Evolutionary conservation across 2,113 vertebrate species (phyloP).

Genomic region (Gasterosteus nipponicus): DNA sequence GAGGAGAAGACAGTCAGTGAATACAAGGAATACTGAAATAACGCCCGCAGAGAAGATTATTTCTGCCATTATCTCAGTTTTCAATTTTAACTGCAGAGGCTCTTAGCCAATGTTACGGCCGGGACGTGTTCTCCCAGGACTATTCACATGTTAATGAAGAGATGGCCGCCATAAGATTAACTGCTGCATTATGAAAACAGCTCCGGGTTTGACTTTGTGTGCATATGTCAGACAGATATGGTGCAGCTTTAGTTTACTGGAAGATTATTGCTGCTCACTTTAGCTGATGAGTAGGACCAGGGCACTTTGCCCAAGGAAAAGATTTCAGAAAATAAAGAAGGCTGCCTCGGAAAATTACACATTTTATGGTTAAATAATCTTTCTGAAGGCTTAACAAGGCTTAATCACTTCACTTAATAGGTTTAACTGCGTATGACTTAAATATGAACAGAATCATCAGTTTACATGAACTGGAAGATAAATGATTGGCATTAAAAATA

Average conservation of each 20-base stretch:
- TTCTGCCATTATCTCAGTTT: conserved; percentile 61
- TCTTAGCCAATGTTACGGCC: conserved; percentile 2
- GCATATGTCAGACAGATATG: background rate
- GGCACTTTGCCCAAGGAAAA: conserved; percentile 3
- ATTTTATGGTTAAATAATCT: conserved; percentile 58
- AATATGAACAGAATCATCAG: conserved; percentile 48
- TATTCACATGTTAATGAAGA: conserved; percentile 48
- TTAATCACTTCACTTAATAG: conserved; percentile 53
- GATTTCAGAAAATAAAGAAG: conserved; percentile 16
- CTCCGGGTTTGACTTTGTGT: background rate
- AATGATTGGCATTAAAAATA: conserved; percentile 15
- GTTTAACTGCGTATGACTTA: conserved; percentile 52
- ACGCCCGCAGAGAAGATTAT: conserved; percentile 58
- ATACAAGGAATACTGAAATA: conserved; percentile 29
- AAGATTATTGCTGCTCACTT: background rate
- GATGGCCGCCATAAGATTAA: conserved; percentile 31
- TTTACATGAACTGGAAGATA: conserved; percentile 32
- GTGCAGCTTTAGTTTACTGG: background rate
- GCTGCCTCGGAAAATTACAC: conserved; percentile 35
- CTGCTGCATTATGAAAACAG: conserved; percentile 11
- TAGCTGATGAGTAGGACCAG: conserved; percentile 16
- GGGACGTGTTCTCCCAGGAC: conserved; percentile 30
- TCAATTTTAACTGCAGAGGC: conserved; percentile 61
- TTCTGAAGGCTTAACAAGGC: conserved; percentile 53
- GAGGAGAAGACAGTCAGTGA: conserved; percentile 42